Percentiles rank a stretch among this genome's conserved stretches.
Conservation (phyloP, 2,888 invertebrate genomes). For the Cistogaster globosa region DNA sequence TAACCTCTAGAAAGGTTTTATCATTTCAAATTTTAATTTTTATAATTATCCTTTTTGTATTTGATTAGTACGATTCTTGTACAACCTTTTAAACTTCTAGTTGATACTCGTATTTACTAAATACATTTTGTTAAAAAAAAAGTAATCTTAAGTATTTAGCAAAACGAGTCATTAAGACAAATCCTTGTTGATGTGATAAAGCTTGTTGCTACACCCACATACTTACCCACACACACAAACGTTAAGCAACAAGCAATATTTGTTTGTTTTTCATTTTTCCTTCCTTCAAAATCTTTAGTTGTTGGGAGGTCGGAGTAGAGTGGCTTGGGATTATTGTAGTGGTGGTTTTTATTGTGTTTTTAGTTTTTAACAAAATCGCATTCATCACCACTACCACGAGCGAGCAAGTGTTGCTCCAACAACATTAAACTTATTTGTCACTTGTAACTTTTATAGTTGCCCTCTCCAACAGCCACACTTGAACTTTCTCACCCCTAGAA, state of each 20-base stretch:
- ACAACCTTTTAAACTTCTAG: no score
- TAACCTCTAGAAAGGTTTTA: no score
- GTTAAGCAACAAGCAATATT: conserved; percentile 42
- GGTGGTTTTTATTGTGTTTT: conserved; percentile 47
- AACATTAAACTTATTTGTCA: conserved; percentile 66
- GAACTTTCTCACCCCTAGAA: conserved; percentile 41
- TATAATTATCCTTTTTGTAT: no score
- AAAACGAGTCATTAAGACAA: conserved; percentile 64
- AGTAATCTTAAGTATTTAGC: conserved; percentile 54
- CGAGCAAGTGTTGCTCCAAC: conserved; percentile 55
- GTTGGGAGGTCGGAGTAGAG: conserved; percentile 2
- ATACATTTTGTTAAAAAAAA: conserved; percentile 46
- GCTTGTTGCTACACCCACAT: conserved; percentile 61
- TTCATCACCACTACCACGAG: conserved; percentile 41
- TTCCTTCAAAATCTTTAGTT: conserved; percentile 14
- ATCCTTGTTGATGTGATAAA: conserved; percentile 71
- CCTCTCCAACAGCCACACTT: conserved; percentile 39
- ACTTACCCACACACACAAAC: neutral
- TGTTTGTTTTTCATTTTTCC: conserved; percentile 24
- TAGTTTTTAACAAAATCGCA: conserved; percentile 35
- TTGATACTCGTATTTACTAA: neutral
- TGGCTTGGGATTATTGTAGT: conserved; percentile 40
- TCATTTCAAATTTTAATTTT: no score
- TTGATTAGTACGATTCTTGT: no score
- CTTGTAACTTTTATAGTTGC: conserved; percentile 49